Percentiles rank a stretch among this genome's conserved stretches.
These are phyloP conservation scores for Bubo scandiacus DNA, from an alignment of 2,113 vertebrate genomes.

Conservation along the genomic window DNA sequence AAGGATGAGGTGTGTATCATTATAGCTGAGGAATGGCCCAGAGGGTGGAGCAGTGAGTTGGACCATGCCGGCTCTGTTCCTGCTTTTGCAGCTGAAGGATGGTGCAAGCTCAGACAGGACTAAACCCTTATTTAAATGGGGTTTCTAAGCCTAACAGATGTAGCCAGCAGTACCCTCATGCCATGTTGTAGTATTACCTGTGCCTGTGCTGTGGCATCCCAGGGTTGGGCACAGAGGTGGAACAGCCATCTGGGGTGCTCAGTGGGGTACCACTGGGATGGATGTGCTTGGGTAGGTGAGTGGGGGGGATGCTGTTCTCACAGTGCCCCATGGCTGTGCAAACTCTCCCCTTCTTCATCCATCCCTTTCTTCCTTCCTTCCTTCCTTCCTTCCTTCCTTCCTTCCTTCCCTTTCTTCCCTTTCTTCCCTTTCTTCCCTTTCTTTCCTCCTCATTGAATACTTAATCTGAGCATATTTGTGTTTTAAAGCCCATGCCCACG, in stretches of 20 bases:
- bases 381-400: not conserved
- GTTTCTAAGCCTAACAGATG: not conserved
- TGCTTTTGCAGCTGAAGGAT: not conserved
- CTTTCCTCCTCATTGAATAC: not conserved
- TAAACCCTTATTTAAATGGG: not conserved
- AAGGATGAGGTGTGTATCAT: not conserved
- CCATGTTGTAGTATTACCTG: not conserved
- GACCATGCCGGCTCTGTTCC: not conserved
- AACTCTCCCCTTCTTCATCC: not conserved
- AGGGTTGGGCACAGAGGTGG: not conserved
- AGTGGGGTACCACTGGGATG: fast-evolving
- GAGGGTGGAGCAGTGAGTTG: not conserved
- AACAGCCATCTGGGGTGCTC: not conserved
- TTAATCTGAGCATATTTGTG: not conserved
- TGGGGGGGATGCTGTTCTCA: not conserved
- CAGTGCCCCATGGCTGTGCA: not conserved
- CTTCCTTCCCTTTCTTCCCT: not conserved
- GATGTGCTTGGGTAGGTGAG: not conserved
- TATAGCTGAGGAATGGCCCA: not conserved
- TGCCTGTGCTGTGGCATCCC: not conserved
- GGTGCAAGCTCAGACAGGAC: not conserved
- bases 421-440: not conserved
- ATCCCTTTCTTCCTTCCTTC: not conserved
- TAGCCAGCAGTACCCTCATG: not conserved
- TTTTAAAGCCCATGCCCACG: not conserved